Evolutionary conservation across 2,888 invertebrate species (phyloP), one percentile per base, ranked within the genome.

Genomic region (Molanna angustata): DNA sequence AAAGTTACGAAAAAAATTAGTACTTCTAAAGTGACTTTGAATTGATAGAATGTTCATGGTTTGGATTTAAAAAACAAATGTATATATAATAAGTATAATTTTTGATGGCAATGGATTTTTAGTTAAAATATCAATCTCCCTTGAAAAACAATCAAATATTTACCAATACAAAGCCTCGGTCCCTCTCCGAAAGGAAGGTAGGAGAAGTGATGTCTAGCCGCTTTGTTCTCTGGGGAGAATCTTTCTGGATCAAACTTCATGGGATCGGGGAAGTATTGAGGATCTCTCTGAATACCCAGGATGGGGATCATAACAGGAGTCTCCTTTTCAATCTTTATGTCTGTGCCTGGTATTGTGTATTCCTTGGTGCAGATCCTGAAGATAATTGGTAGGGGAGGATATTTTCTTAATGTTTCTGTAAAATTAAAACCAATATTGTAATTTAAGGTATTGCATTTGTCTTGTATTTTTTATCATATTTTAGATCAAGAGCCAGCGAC

Each of bases 191-290:
- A 64, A 1, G 64, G 63, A 42, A 64, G 22, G 56, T 59, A 63
- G 7, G 58, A 57, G 45, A 62, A 64, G 21, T 62, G 62, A 42
- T 61, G 62, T n/a, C 63, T 55, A 4, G 54, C 50, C 1, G 58
- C 58, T 49, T 65, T 66, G 18, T 62, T 62, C 37, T 67, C 66
- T 0, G 61, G 60, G 1, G 56, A 61, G 59, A 68, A 69, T 37
- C 67, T 58, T 33, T 69, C 68, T 0, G 70, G 70, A 50, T 69
- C 64, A 52, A 70, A 70, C 50, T 61, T 62, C 9, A 64, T 61
- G 0, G 69, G 69, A 31, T 69, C 63, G 1, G 66, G 65, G 52
- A 58, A 70, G 59, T 62, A 63, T 9, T 64, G 53, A 2, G 62
- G 61, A 50, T 69, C 66, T 35, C 61, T 61, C 41, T 70, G 70